Evolutionary conservation across 2,888 invertebrate genomes (phyloP).

Genomic region (Frankliniella fusca): DNA sequence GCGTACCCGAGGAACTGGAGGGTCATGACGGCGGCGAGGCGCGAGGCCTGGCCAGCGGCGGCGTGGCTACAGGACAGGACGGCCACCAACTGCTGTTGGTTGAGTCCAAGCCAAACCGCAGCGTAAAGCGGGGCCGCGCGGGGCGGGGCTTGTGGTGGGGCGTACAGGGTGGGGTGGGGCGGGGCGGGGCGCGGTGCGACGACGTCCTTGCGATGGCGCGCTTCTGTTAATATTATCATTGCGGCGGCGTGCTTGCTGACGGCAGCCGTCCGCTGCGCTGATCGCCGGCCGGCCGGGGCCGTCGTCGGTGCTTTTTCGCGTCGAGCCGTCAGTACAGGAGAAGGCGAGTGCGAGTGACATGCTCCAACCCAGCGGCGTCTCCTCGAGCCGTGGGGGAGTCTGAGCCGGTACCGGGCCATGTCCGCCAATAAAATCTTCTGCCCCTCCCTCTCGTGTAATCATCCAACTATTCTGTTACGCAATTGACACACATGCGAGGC

Average conservation of each 20-base stretch:
- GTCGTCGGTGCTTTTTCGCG: too few species aligned
- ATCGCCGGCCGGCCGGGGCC: too few species aligned
- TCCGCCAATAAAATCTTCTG: too few species aligned
- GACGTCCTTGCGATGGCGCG: slow-evolving; percentile 21
- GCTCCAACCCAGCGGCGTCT: not conserved
- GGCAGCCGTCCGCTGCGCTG: not conserved
- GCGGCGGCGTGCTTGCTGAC: slow-evolving; percentile 21
- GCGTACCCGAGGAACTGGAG: slow-evolving; percentile 12
- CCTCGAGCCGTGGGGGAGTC: too few species aligned
- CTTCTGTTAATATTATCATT: slow-evolving; percentile 23
- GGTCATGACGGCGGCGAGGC: not conserved
- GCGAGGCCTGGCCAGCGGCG: not conserved
- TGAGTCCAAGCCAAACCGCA: not conserved
- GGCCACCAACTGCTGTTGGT: too few species aligned
- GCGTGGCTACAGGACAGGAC: not conserved
- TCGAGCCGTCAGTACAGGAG: not conserved
- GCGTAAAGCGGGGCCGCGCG: not conserved
- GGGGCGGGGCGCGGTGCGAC: not conserved
- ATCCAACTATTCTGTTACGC: too few species aligned
- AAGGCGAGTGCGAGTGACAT: not conserved
- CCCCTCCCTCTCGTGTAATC: too few species aligned
- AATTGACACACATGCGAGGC: too few species aligned
- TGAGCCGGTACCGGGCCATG: too few species aligned
- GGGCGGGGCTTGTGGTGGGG: not conserved
- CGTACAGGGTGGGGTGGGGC: not conserved